Evolutionary conservation across 2,888 invertebrate species (phyloP), one percentile per base, ranked within the genome.

Genomic region (Drosophila kambysellisi): DNA sequence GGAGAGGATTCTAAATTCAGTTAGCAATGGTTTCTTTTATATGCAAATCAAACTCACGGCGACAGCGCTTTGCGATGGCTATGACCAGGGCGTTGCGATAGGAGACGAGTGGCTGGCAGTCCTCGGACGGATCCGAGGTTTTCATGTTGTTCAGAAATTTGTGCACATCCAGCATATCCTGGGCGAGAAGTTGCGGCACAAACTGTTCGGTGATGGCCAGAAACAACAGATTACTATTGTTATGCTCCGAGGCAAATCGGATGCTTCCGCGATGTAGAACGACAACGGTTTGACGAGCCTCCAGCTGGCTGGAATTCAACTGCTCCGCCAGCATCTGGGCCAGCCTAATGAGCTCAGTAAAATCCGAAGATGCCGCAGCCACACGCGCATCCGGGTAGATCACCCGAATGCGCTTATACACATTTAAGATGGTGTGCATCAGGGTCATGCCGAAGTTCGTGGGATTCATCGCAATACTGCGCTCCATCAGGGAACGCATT

Each of bases 371-470:
- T 1, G 17, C 17, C 0, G 43, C 32, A 0, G 68, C 67, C 7
- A 60, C 20, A 0, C 15, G 2, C 0, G 39, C 2, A 8, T 77
- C 54, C 2, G n/a, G 30, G 32, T 56, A 37, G 1, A 9, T 53
- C 4, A 5, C 9, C 17, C 72, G 64, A 0, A 83, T 20, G 5
- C 51, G 41, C 0, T 57, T 57, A 30, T 70, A 86, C 0, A 67
- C 65, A 37, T 66, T 15, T 32, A 86, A 6, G 0, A 71, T 66
- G 8, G 83, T 83, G 60, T 86, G 86, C 60, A 86, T 43, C n/a
- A 88, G 17, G 9, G 85, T 74, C 88, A 86, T 86, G 20, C 82
- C 88, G 39, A 64, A 83, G 43, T 88, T 70, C 1, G 71, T 20
- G 1, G 71, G 32, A 70, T 83, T 86, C 0, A 62, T 32, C 0